Percentiles rank a stretch among this genome's conserved stretches.
These are phyloP conservation scores for Cottus gobio DNA, from an alignment of 2,113 vertebrate species.

Conservation along the genomic window DNA sequence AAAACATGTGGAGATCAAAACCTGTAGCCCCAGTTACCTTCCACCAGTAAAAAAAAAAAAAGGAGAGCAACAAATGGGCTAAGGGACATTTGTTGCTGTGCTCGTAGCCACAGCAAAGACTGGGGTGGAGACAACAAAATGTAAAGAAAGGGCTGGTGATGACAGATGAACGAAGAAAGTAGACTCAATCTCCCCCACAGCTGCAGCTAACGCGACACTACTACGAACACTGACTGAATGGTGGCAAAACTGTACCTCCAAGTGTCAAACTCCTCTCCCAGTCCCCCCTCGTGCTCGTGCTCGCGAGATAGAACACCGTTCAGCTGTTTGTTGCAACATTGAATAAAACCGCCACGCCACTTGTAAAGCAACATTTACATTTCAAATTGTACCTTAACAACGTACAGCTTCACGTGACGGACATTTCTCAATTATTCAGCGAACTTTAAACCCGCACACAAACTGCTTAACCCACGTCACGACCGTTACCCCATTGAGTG, in stretches of 20 bases:
- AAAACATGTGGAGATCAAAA: constrained; percentile 57
- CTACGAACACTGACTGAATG: not conserved
- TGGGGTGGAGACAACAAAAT: not conserved
- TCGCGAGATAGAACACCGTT: too few relatives aligned
- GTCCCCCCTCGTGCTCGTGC: too few relatives aligned
- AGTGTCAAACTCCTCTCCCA: not conserved
- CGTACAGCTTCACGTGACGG: too few relatives aligned
- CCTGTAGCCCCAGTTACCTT: constrained; percentile 29
- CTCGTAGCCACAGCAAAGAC: constrained; percentile 64
- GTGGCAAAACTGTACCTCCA: not conserved
- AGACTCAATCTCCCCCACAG: not conserved
- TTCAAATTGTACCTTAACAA: too few relatives aligned
- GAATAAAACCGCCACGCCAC: too few relatives aligned
- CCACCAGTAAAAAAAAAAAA: constrained; percentile 25
- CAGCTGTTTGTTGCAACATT: too few relatives aligned
- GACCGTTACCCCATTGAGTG: too few relatives aligned
- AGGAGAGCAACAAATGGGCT: constrained; percentile 61
- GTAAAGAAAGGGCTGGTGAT: constrained; percentile 8
- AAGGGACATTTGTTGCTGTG: constrained; percentile 61
- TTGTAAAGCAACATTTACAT: too few relatives aligned
- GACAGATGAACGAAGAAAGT: constrained; percentile 16
- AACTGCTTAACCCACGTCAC: not conserved
- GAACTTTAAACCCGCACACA: too few relatives aligned
- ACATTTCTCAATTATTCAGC: too few relatives aligned
- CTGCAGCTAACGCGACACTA: not conserved